Evolutionary conservation across 2,113 vertebrate species (phyloP), one percentile per base, ranked within the genome.

Genomic region (Trinectes maculatus): DNA sequence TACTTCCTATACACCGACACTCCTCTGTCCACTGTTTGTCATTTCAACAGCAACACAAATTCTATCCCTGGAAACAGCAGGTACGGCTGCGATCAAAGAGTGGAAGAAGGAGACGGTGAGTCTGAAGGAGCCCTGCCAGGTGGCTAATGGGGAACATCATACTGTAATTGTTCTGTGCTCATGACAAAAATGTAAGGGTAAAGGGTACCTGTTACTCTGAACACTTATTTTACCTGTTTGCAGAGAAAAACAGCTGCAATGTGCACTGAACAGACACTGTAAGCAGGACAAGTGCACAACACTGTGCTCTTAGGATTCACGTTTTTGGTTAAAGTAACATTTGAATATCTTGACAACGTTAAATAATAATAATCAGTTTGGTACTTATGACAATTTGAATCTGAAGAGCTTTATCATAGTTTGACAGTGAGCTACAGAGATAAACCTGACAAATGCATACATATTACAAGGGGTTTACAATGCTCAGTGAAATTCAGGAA

Each of bases 111-210:
- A 84, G 79, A 72, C 66, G 54, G 60, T 19, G 48, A 71, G 86
- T 87, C 82, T 85, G 44, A 59, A 26, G n/a, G 28, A 48, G 3
- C 39, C 42, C 56, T 56, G 46, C 81, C 88, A 87, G 86, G 73
- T 87, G 86, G 69, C 77, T 79, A 77, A 70, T 81, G 62, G 72
- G 60, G 49, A 84, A 39, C 63, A 77, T 75, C 60, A 46, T 80
- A 64, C 70, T 78, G 59, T 79, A 85, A 87, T 77, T 87, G 60
- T 54, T 82, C 67, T 36, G 54, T 18, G 11, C 18, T 21, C 37
- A 65, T 52, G 53, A 60, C 54, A 69, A 68, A 84, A 84, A 88
- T 83, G 25, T 54, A 81, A 61, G 79, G 82, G 47, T 85, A 37
- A n/a, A 40, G 65, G 40, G 42, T 59, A 58, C 44, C 16, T 61